A percentile compares a stretch with the other conserved stretches of the same genome.
Conservation (phyloP, 2,797 vertebrate genomes). For the Lindbergichthys nudifrons region DNA sequence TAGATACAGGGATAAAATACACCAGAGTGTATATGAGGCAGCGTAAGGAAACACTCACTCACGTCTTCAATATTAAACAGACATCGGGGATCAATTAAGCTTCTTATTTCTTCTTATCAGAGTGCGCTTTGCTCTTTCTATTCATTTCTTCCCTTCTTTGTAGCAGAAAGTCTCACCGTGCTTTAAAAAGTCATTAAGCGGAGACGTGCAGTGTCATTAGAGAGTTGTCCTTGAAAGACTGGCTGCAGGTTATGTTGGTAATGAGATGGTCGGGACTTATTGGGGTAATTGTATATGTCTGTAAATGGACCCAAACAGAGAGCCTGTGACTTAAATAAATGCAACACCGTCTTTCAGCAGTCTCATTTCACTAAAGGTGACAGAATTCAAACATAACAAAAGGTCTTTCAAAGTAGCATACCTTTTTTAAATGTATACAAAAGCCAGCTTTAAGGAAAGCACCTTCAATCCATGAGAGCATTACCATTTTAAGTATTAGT, state of each 20-base stretch:
- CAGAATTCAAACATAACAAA: neutral
- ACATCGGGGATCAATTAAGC: slow-evolving; percentile 69
- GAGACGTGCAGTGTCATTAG: slow-evolving; percentile 72
- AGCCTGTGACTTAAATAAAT: slow-evolving; percentile 73
- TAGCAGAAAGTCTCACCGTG: slow-evolving; percentile 63
- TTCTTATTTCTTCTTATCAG: slow-evolving; percentile 68
- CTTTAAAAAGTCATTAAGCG: slow-evolving; percentile 75
- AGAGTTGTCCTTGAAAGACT: slow-evolving; percentile 83
- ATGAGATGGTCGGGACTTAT: slow-evolving; percentile 77
- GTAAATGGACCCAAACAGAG: slow-evolving; percentile 79
- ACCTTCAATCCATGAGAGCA: neutral
- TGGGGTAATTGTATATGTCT: slow-evolving; percentile 80
- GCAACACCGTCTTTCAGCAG: slow-evolving; percentile 49
- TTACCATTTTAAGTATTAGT: neutral
- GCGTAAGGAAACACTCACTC: slow-evolving; percentile 15
- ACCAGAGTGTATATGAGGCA: slow-evolving; percentile 18
- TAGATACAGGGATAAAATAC: slow-evolving; percentile 13
- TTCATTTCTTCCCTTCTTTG: slow-evolving; percentile 49
- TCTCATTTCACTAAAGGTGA: slow-evolving; percentile 36
- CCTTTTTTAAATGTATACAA: slow-evolving; percentile 2
- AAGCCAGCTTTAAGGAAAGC: neutral
- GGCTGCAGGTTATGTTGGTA: slow-evolving; percentile 83
- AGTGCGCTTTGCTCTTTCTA: slow-evolving; percentile 46
- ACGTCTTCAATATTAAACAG: slow-evolving; percentile 38
- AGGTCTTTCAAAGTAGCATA: slow-evolving; percentile 11